phyloP scores from a whole-genome alignment of 2,888 invertebrate species.

The Xestobium rufovillosum region DNA sequence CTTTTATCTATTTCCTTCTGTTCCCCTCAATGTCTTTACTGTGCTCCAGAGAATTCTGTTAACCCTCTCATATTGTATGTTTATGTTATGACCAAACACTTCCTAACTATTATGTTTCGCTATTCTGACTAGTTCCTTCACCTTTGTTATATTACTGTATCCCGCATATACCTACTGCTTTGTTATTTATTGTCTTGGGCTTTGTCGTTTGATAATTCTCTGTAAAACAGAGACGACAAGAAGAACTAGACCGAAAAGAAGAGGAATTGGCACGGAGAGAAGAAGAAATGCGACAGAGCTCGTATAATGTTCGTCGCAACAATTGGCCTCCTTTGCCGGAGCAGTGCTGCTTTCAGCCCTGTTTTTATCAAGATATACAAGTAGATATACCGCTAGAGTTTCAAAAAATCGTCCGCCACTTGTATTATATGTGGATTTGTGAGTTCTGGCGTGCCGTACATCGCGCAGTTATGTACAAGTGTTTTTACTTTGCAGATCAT shows the following conservation, averaged over 20 bases:
- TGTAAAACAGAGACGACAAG: constrained; percentile 66
- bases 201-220: background rate
- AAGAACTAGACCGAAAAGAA: constrained; percentile 87
- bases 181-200: background rate
- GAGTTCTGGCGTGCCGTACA: constrained; percentile 47
- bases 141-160: no score
- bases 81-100: no score
- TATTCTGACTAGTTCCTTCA: no score
- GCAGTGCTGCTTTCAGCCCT: constrained; percentile 89
- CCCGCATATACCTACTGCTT: no score
- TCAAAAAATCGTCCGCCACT: constrained; percentile 88
- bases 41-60: no score
- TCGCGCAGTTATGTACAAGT: no score
- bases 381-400: constrained; percentile 98
- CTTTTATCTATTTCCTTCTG: no score
- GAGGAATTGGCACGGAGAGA: constrained; percentile 82
- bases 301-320: constrained; percentile 65
- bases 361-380: constrained; percentile 99
- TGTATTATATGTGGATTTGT: constrained; percentile 98
- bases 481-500: no score
- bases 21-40: no score
- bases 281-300: constrained; percentile 67
- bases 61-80: no score
- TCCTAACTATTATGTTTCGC: no score
- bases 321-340: constrained; percentile 98